phyloP scores from a whole-genome alignment of 2,888 invertebrate genomes.

The Camptogramma bilineatum region DNA sequence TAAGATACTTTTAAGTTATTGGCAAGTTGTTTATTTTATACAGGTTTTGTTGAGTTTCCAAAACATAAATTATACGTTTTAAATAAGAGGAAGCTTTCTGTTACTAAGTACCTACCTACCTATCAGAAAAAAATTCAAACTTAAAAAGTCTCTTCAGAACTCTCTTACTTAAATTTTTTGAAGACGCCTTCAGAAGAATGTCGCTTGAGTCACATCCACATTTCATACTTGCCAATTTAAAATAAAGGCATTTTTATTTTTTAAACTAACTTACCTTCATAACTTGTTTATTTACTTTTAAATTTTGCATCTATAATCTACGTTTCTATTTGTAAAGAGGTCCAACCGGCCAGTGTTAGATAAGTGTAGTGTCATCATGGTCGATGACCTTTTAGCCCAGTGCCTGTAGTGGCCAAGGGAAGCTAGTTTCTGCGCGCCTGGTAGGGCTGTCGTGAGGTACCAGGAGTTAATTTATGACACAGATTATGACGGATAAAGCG shows the following conservation, averaged over 20 bases:
- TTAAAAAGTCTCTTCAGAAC: too few relatives aligned
- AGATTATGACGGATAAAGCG: neutral
- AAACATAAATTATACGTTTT: too few relatives aligned
- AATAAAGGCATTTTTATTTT: too few relatives aligned
- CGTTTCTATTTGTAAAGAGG: constrained; percentile 39
- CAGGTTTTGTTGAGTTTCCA: neutral
- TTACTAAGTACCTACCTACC: too few relatives aligned
- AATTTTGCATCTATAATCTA: constrained; percentile 34
- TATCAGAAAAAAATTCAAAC: too few relatives aligned
- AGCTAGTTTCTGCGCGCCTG: constrained; percentile 62
- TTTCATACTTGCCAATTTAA: too few relatives aligned
- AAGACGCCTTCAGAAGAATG: too few relatives aligned
- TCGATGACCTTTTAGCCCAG: constrained; percentile 69
- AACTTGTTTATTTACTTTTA: constrained; percentile 26
- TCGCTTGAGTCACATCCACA: too few relatives aligned
- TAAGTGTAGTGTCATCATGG: constrained; percentile 58
- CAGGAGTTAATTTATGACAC: constrained; percentile 24
- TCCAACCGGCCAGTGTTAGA: constrained; percentile 41
- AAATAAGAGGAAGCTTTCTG: too few relatives aligned
- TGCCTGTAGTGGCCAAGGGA: constrained; percentile 45
- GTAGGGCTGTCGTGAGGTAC: constrained; percentile 55
- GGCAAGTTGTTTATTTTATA: too few relatives aligned
- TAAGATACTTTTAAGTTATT: neutral
- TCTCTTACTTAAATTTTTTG: too few relatives aligned
- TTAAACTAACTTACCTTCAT: too few relatives aligned